phyloP scores from a whole-genome alignment of 2,888 invertebrate genomes.

The Cremastinae sp. region DNA sequence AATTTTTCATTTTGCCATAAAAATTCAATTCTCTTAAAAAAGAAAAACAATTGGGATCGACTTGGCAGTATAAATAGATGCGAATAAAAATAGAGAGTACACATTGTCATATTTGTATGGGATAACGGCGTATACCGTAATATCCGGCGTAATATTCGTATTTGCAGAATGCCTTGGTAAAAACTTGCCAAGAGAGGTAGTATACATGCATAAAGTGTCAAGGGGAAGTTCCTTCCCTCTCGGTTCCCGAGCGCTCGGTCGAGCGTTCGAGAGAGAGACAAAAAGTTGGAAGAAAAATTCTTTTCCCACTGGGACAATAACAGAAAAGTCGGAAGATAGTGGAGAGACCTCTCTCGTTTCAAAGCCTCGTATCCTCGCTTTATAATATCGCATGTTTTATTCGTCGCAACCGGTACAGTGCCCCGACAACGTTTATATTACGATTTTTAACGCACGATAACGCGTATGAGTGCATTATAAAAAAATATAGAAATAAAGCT shows the following conservation, averaged over 20 bases:
- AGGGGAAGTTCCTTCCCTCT: conserved; percentile 33
- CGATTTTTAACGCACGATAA: conserved; percentile 21
- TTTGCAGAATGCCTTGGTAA: conserved; percentile 27
- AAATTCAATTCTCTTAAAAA: neutral
- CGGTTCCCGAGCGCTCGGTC: neutral
- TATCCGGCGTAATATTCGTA: conserved; percentile 37
- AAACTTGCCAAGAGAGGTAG: conserved; percentile 28
- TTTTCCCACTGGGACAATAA: conserved; percentile 60
- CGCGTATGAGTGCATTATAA: neutral
- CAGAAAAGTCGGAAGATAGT: conserved; percentile 49
- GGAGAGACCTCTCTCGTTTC: conserved; percentile 34
- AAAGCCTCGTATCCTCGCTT: conserved; percentile 25
- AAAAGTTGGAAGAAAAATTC: conserved; percentile 33
- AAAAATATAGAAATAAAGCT: neutral
- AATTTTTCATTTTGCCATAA: too few relatives aligned
- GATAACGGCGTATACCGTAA: conserved; percentile 45
- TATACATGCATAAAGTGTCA: conserved; percentile 46
- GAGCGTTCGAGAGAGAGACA: conserved; percentile 12
- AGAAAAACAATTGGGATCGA: conserved; percentile 18
- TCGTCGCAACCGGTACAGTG: conserved; percentile 19
- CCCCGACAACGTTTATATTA: conserved; percentile 44
- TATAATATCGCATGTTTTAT: conserved; percentile 57
- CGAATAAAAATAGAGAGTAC: conserved; percentile 36
- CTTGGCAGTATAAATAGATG: conserved; percentile 29
- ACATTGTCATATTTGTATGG: conserved; percentile 34